Percentiles rank a stretch among this genome's conserved stretches.
Evolutionary conservation across 2,888 invertebrate species (phyloP).

Genomic region (Metopia argyrocephala): DNA sequence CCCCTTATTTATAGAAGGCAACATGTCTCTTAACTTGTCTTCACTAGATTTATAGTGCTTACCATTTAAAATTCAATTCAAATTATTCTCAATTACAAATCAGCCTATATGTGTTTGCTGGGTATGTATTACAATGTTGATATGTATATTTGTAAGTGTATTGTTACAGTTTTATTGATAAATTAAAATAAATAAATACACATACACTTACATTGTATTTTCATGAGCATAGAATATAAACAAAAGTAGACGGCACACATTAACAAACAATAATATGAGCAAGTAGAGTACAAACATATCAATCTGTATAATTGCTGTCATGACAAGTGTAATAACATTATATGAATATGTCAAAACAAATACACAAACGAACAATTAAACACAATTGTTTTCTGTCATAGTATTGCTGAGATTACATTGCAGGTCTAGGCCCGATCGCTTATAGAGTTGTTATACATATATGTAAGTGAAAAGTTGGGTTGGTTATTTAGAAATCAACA

Average conservation of each 20-base stretch:
- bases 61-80: too few species aligned
- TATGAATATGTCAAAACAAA: slow-evolving; percentile 7
- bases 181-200: background rate
- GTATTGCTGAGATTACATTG: background rate
- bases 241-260: background rate
- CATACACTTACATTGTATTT: background rate
- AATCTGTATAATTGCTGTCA: background rate
- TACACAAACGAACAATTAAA: background rate
- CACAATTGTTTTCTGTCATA: background rate
- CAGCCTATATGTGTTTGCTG: too few species aligned
- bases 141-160: too few species aligned
- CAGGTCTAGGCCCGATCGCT: background rate
- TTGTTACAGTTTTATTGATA: background rate
- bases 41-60: too few species aligned
- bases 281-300: too few species aligned
- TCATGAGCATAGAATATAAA: background rate
- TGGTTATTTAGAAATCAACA: background rate
- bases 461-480: background rate
- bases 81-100: too few species aligned
- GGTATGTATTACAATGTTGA: too few species aligned
- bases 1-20: too few species aligned
- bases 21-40: too few species aligned
- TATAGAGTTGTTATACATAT: background rate
- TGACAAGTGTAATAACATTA: slow-evolving; percentile 21
- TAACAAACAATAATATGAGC: background rate